A percentile compares a stretch with the other conserved stretches of the same genome.
Evolutionary conservation across 2,888 invertebrate species (phyloP).

Genomic region (Eristalinus sepulchralis): DNA sequence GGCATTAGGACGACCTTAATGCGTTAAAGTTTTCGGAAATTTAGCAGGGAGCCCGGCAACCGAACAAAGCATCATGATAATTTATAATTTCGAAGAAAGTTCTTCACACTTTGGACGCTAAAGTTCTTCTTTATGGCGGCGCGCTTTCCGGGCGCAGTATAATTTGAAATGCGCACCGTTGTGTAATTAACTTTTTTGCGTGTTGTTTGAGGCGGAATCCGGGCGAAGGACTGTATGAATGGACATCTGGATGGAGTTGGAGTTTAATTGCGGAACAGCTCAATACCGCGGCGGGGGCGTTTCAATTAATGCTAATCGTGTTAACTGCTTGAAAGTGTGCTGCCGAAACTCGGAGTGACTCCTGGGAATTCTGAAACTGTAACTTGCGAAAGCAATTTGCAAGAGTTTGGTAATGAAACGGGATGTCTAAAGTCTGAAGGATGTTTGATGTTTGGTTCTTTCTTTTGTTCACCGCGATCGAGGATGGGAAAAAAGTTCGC

Average conservation of each 20-base stretch:
- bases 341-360: not conserved
- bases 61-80: constrained; percentile 55
- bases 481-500: too few species aligned
- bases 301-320: not conserved
- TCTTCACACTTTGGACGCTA: constrained; percentile 38
- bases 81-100: constrained; percentile 52
- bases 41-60: constrained; percentile 26
- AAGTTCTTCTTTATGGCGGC: constrained; percentile 17
- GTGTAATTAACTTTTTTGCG: constrained; percentile 30
- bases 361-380: not conserved
- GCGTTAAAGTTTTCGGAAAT: constrained; percentile 60
- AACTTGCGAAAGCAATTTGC: not conserved
- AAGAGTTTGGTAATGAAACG: not conserved
- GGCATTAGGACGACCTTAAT: constrained; percentile 43
- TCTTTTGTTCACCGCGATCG: too few species aligned
- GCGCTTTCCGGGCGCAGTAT: not conserved
- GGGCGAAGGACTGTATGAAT: not conserved
- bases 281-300: not conserved
- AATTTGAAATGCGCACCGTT: constrained; percentile 6
- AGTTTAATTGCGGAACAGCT: not conserved
- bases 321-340: not conserved
- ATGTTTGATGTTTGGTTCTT: not conserved
- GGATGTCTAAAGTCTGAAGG: not conserved
- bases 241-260: not conserved
- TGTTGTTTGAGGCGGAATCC: not conserved